Evolutionary conservation across 2,113 vertebrate genomes (phyloP).

Genomic region (Cinclus mexicanus): DNA sequence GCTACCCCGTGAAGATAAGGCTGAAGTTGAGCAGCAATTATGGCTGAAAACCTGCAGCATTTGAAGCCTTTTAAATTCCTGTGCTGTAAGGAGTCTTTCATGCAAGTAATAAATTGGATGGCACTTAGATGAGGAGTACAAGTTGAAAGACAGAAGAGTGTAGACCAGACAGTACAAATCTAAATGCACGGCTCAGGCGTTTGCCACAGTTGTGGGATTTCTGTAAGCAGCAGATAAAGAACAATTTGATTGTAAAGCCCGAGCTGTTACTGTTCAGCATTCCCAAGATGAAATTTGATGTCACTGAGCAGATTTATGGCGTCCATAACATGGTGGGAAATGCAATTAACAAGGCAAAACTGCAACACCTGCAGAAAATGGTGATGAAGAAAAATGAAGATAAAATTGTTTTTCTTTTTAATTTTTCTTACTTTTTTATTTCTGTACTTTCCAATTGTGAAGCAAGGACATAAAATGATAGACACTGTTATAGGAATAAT

Average conservation of each 20-base stretch:
- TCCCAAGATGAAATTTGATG: not conserved
- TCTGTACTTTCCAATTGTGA: not conserved
- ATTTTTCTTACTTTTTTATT: not conserved
- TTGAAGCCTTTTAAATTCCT: not conserved
- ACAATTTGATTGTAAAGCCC: not conserved
- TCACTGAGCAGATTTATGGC: not conserved
- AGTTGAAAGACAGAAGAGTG: not conserved
- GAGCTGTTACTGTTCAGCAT: not conserved
- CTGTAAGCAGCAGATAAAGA: not conserved
- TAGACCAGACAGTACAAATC: not conserved
- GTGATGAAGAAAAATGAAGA: not conserved
- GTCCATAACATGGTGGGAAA: not conserved
- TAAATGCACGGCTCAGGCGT: not conserved
- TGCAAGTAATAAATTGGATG: not conserved
- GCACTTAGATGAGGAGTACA: not conserved
- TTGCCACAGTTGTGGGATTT: not conserved
- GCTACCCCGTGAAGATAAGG: not conserved
- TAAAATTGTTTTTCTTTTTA: not conserved
- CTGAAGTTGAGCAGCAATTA: not conserved
- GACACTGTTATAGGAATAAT: not conserved
- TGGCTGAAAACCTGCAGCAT: not conserved
- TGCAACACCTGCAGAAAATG: not conserved
- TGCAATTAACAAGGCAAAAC: not conserved
- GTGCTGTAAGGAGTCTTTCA: not conserved
- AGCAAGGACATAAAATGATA: not conserved